Evolutionary conservation across 2,113 vertebrate species (phyloP), one percentile per base, ranked within the genome.

Genomic region (Urocitellus parryii): DNA sequence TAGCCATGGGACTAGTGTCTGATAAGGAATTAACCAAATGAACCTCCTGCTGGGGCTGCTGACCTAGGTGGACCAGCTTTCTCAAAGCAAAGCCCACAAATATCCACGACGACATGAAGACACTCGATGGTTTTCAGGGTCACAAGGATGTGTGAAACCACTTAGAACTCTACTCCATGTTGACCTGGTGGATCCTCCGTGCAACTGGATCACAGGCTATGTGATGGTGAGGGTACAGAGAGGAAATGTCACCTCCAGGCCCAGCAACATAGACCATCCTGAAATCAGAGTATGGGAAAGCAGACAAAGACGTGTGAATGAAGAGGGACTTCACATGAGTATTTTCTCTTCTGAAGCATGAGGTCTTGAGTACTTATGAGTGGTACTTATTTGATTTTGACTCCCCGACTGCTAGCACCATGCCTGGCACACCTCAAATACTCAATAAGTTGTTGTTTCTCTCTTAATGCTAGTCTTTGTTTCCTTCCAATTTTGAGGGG

Each of bases 1-100:
- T 12, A 87, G 76, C 70, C 74, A 16, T 24, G 63, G 77, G 84
- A 45, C 87, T 80, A 51, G 8, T 7, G 37, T 93, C 86, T 96
- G 63, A 72, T 95, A 58, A 91, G 29, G 45, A 95, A 95, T 96
- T 89, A 87, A 86, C 73, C 76, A 96, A 93, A 97, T 91, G 80
- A 91, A 80, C 86, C 79, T 94, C 94, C 97, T 94, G 82, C 77
- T 93, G 95, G 95, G 95, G 82, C 67, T 96, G 65, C 74, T 68
- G 68, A 93, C 91, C 91, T 93, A 95, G 90, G 77, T 45, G 39
- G 53, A 78, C 85, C 2, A 0, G 72, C 82, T 92, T 97, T 81
- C 87, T 87, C 91, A 91, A 88, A 89, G 56, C 86, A 65, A 86
- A 96, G 76, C 16, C 22, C 68, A 78, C 72, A 88, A 56, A 83